These are phyloP conservation scores for Clivina fossor DNA, from an alignment of 2,888 invertebrate genomes.

Conservation along the genomic window DNA sequence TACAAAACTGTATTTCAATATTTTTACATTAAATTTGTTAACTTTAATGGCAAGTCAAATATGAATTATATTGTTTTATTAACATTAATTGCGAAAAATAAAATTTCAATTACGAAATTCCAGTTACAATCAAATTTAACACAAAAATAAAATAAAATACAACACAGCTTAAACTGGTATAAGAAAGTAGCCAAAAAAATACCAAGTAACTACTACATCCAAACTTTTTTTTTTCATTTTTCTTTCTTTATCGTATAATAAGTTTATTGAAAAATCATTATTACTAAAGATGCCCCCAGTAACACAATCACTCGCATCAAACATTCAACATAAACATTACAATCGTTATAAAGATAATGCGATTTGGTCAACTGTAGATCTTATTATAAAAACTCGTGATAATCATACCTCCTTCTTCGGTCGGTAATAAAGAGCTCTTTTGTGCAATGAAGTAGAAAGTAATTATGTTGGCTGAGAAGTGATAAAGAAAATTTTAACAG, in stretches of 20 bases:
- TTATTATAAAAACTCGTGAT: conserved; percentile 27
- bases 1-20: too few species aligned
- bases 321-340: not conserved
- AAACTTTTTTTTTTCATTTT: too few species aligned
- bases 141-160: too few species aligned
- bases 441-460: conserved; percentile 29
- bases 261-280: conserved; percentile 33
- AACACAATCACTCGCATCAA: conserved; percentile 2
- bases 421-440: conserved; percentile 28
- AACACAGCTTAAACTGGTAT: too few species aligned
- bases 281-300: conserved; percentile 10
- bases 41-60: too few species aligned
- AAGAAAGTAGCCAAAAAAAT: too few species aligned
- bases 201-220: too few species aligned
- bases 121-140: too few species aligned
- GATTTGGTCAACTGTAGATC: conserved; percentile 13
- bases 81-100: too few species aligned
- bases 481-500: not conserved
- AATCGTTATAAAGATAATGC: not conserved
- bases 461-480: conserved; percentile 13
- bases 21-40: too few species aligned
- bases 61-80: too few species aligned
- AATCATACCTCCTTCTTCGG: conserved; percentile 24
- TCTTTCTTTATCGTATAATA: conserved; percentile 28
- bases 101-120: too few species aligned